These are phyloP conservation scores for Amphilophus citrinellus DNA, from an alignment of 2,113 vertebrate genomes.

Conservation along the genomic window DNA sequence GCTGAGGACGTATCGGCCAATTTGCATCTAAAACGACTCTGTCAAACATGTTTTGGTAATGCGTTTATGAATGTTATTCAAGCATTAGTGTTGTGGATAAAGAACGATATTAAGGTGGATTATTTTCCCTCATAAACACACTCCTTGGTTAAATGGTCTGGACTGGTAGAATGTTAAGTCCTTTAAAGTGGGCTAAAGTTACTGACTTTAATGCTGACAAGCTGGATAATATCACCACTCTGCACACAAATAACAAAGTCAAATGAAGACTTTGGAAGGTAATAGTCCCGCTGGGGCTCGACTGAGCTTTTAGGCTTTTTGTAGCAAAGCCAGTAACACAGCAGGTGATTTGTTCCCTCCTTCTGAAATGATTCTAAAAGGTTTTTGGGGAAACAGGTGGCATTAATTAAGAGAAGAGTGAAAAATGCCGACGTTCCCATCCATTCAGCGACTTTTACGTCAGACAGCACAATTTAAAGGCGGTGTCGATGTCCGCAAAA, in stretches of 20 bases:
- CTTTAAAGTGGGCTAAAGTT: conserved; percentile 17
- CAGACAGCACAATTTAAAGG: conserved; percentile 72
- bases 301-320: neutral
- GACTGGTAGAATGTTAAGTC: neutral
- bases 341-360: conserved; percentile 9
- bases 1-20: conserved; percentile 55
- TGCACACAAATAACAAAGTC: neutral
- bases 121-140: conserved; percentile 26
- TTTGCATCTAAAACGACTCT: conserved; percentile 70
- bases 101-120: conserved; percentile 48
- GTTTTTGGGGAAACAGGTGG: conserved; percentile 34
- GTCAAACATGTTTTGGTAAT: conserved; percentile 69
- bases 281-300: neutral
- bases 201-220: conserved; percentile 17
- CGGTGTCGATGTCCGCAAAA: conserved; percentile 66
- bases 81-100: conserved; percentile 54
- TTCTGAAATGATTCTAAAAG: neutral
- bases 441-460: conserved; percentile 78
- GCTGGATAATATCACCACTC: conserved; percentile 2
- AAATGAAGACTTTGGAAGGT: conserved; percentile 15
- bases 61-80: conserved; percentile 65
- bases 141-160: conserved; percentile 1
- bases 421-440: conserved; percentile 67
- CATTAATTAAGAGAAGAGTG: conserved; percentile 65
- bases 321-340: neutral